A percentile compares a stretch with the other conserved stretches of the same genome.
These are phyloP conservation scores for Pomacea maculata DNA, from an alignment of 1,140 invertebrate genomes.

Conservation along the genomic window DNA sequence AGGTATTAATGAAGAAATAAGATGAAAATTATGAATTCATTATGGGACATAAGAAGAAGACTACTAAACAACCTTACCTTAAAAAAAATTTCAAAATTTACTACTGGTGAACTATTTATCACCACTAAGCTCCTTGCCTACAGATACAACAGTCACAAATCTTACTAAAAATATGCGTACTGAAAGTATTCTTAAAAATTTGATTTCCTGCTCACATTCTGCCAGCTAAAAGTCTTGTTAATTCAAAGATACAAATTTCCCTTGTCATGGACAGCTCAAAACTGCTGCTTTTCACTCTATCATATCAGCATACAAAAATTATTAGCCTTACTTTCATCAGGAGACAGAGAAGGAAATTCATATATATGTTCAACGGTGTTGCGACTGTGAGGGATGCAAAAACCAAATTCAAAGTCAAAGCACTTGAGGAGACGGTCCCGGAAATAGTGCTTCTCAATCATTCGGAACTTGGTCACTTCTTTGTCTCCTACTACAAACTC, in stretches of 20 bases:
- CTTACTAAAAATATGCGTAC: neutral
- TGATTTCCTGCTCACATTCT: too few relatives aligned
- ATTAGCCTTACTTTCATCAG: conserved; percentile 80
- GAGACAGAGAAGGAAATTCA: conserved; percentile 90
- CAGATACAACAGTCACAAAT: neutral
- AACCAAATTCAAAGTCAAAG: conserved; percentile 99
- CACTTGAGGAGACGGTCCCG: conserved; percentile 92
- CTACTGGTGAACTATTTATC: neutral
- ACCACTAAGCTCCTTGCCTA: neutral
- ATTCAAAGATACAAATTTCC: too few relatives aligned
- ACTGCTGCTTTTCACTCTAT: too few relatives aligned
- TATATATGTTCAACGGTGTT: conserved; percentile 99
- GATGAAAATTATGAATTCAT: too few relatives aligned
- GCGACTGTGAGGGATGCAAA: conserved; percentile 96
- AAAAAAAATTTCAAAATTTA: too few relatives aligned
- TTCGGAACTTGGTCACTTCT: conserved; percentile 94
- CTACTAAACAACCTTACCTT: too few relatives aligned
- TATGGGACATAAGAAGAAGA: too few relatives aligned
- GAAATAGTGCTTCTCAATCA: conserved; percentile 99
- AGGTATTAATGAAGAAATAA: too few relatives aligned
- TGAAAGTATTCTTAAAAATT: too few relatives aligned
- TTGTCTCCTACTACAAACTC: conserved; percentile 95
- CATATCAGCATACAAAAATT: too few relatives aligned
- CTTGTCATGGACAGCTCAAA: too few relatives aligned
- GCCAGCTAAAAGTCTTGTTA: too few relatives aligned